Evolutionary conservation across 1,140 invertebrate species (phyloP).

Genomic region (Drosophila leontia): DNA sequence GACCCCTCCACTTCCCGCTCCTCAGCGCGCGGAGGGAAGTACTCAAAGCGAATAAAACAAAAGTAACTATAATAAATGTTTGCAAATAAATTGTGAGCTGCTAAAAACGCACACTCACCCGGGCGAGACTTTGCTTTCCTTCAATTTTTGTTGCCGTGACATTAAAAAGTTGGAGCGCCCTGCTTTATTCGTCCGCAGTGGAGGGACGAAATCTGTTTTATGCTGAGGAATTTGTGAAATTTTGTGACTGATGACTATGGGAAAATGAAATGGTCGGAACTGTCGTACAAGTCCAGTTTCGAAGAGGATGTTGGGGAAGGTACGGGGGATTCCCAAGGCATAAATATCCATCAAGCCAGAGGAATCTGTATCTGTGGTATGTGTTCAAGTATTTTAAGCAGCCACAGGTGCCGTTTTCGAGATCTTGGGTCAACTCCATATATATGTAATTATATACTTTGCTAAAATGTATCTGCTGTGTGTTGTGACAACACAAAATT

Average conservation of each 20-base stretch:
- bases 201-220: conserved; percentile 75
- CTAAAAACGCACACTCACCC: conserved; percentile 42
- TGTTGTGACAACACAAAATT: not conserved
- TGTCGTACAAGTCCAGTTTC: conserved; percentile 8
- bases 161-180: conserved; percentile 77
- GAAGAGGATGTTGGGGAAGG: conserved; percentile 1
- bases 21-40: conserved; percentile 47
- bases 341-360: not conserved
- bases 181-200: conserved; percentile 41
- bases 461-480: not conserved
- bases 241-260: conserved; percentile 67
- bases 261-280: conserved; percentile 22
- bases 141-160: conserved; percentile 60
- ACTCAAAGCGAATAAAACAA: conserved; percentile 77
- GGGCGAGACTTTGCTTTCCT: conserved; percentile 18
- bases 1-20: conserved; percentile 10
- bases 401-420: not conserved
- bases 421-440: not conserved
- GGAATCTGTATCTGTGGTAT: not conserved
- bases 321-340: not conserved
- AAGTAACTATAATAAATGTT: conserved; percentile 83
- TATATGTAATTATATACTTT: not conserved
- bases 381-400: not conserved
- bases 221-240: conserved; percentile 71
- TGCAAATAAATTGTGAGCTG: conserved; percentile 80